Conservation (phyloP, 2,113 vertebrate species). For the Sprattus sprattus region DNA sequence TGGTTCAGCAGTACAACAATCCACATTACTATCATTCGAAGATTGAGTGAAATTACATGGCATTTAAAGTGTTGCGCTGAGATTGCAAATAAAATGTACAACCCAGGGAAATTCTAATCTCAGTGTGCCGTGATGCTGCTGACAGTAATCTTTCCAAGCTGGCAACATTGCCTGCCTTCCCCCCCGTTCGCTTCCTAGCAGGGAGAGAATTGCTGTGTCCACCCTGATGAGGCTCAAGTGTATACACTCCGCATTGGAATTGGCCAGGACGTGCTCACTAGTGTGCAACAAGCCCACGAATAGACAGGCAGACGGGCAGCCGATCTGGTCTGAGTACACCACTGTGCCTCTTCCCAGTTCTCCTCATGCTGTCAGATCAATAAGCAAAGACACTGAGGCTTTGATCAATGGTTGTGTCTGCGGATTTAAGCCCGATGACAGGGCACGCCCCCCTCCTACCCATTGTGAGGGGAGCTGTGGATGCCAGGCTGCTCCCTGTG, state of each 20-base stretch:
- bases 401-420: conserved; percentile 40
- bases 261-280: conserved; percentile 20
- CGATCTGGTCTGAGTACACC: conserved; percentile 18
- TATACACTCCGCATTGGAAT: conserved; percentile 20
- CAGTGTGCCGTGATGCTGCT: not conserved
- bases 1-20: not conserved
- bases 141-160: not conserved
- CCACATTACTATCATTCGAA: not conserved
- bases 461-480: not conserved
- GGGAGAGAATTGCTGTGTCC: not conserved
- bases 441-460: not conserved
- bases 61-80: not conserved
- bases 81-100: not conserved
- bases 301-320: not conserved
- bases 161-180: not conserved
- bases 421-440: conserved; percentile 34
- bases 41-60: not conserved
- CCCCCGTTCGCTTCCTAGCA: not conserved
- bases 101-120: not conserved
- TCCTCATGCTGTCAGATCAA: conserved; percentile 25
- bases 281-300: conserved; percentile 15
- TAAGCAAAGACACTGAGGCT: conserved; percentile 34
- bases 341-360: conserved; percentile 13
- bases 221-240: not conserved
- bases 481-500: conserved; percentile 14